phyloP scores from a whole-genome alignment of 2,888 invertebrate species.

The Chironomus riparius region DNA sequence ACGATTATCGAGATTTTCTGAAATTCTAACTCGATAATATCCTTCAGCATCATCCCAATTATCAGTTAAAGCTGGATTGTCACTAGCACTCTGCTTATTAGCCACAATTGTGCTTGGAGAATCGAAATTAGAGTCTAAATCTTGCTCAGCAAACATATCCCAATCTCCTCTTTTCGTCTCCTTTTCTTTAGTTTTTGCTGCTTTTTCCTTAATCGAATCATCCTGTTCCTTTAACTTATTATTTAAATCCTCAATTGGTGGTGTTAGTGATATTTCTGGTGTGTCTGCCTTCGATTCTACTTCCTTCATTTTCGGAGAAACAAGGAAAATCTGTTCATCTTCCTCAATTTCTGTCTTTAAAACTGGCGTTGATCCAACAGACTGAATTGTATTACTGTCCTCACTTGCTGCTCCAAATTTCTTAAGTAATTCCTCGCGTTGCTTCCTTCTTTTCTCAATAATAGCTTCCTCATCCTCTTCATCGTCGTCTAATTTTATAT shows the following conservation, averaged over 20 bases:
- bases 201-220: constrained; percentile 33
- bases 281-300: not conserved
- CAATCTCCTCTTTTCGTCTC: constrained; percentile 54
- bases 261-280: constrained; percentile 29
- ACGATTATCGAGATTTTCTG: constrained; percentile 80
- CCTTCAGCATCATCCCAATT: constrained; percentile 99
- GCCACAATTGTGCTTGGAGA: constrained; percentile 52
- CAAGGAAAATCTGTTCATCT: not conserved
- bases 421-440: constrained; percentile 79
- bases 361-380: constrained; percentile 16
- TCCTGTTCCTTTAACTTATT: constrained; percentile 29
- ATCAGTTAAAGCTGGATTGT: constrained; percentile 89
- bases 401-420: constrained; percentile 26
- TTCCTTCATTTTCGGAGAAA: not conserved
- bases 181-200: constrained; percentile 35
- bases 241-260: constrained; percentile 23
- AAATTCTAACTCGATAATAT: constrained; percentile 93
- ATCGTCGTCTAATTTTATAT: constrained; percentile 69
- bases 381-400: constrained; percentile 27
- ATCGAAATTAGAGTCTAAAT: constrained; percentile 63
- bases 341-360: constrained; percentile 3
- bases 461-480: constrained; percentile 90
- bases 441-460: constrained; percentile 78
- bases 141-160: constrained; percentile 91
- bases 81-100: constrained; percentile 40